These are phyloP conservation scores for Archegozetes longisetosus DNA, from an alignment of 1,140 invertebrate species.

Conservation along the genomic window DNA sequence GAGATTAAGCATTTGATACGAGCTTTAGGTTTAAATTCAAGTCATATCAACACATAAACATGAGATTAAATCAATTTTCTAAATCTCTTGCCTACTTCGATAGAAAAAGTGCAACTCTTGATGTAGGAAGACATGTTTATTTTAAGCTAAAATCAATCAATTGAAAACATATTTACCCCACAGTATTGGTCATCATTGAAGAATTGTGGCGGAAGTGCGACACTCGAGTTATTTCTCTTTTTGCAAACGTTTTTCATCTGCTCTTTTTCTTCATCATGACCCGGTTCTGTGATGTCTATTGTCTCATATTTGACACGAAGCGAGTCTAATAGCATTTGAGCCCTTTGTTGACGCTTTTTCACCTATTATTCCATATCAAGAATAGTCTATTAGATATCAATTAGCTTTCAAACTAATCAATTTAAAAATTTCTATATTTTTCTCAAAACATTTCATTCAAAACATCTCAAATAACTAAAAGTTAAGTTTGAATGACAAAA, in stretches of 20 bases:
- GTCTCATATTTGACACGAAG: constrained; percentile 69
- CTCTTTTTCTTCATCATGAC: constrained; percentile 67
- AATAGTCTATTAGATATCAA: background rate
- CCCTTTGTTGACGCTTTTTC: constrained; percentile 78
- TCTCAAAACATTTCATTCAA: background rate
- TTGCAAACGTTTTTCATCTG: constrained; percentile 80
- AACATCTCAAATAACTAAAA: too few relatives aligned
- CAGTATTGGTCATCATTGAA: constrained; percentile 84
- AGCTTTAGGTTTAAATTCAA: too few relatives aligned
- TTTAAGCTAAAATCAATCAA: constrained; percentile 16
- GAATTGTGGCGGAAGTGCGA: constrained; percentile 74
- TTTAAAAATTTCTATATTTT: background rate
- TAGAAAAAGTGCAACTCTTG: too few relatives aligned
- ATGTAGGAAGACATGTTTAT: too few relatives aligned
- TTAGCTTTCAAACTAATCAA: background rate
- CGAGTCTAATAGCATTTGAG: constrained; percentile 76
- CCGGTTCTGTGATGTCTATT: constrained; percentile 83
- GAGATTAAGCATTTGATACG: too few relatives aligned
- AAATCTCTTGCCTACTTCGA: too few relatives aligned
- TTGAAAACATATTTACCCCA: constrained; percentile 50
- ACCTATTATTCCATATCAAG: constrained; percentile 44
- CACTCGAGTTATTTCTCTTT: constrained; percentile 43
- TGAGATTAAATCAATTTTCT: too few relatives aligned
- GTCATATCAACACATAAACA: too few relatives aligned
- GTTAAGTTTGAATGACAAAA: constrained; percentile 2